These are phyloP conservation scores for Temnothorax curvispinosus DNA, from an alignment of 1,140 invertebrate genomes.

Conservation along the genomic window DNA sequence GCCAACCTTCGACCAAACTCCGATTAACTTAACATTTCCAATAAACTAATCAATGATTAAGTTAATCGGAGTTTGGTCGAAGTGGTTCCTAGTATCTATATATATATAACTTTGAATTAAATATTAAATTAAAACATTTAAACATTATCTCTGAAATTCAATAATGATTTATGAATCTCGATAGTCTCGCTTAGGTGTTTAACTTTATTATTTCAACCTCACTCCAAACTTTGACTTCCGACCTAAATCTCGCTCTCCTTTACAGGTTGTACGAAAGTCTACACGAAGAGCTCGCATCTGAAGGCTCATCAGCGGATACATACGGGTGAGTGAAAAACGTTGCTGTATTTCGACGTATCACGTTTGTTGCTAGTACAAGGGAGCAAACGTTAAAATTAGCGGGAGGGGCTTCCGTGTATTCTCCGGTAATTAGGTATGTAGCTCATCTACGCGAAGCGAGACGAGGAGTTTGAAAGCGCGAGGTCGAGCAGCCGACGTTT, in stretches of 20 bases:
- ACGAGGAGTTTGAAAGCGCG: constrained; percentile 74
- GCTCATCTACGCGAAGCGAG: constrained; percentile 68
- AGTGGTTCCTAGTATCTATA: too few species aligned
- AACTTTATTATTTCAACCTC: neutral
- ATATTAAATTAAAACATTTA: neutral
- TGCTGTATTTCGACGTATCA: constrained; percentile 5
- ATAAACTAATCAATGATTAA: too few species aligned
- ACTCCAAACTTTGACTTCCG: neutral
- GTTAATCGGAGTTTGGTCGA: too few species aligned
- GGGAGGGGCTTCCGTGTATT: constrained; percentile 54
- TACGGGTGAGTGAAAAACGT: constrained; percentile 91
- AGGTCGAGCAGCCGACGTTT: constrained; percentile 58
- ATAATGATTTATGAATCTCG: neutral
- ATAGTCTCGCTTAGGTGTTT: neutral
- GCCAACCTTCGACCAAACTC: too few species aligned
- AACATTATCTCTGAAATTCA: neutral
- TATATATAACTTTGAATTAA: too few species aligned
- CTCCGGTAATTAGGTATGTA: constrained; percentile 73
- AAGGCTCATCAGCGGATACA: constrained; percentile 99
- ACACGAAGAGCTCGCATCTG: constrained; percentile 99
- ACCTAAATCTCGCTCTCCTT: constrained; percentile 66
- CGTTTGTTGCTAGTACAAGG: constrained; percentile 8
- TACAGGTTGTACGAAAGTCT: constrained; percentile 98
- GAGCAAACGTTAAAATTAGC: constrained; percentile 41
- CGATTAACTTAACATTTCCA: too few species aligned